These are phyloP conservation scores for Conus betulinus DNA, from an alignment of 1,140 invertebrate species.

Conservation along the genomic window DNA sequence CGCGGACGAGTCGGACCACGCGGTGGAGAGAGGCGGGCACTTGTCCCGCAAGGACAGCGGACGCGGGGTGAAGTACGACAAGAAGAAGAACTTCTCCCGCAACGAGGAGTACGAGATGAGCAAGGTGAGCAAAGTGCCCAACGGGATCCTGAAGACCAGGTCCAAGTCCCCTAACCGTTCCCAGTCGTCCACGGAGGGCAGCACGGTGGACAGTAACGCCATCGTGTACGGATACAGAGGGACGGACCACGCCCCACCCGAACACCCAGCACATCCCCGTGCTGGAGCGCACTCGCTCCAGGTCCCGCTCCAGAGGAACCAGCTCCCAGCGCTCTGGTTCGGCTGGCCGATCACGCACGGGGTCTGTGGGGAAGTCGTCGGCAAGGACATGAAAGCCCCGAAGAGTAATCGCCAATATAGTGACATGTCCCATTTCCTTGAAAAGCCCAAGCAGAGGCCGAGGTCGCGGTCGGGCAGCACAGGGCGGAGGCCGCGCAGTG, in stretches of 20 bases:
- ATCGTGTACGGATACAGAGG: slow-evolving; percentile 30
- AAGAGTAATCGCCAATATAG: slow-evolving; percentile 4
- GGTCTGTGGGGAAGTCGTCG: slow-evolving; percentile 7
- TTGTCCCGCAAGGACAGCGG: slow-evolving; percentile 25
- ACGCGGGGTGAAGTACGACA: slow-evolving; percentile 7
- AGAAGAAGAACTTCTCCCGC: slow-evolving; percentile 15
- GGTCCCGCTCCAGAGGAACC: slow-evolving; percentile 11
- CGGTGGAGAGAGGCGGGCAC: slow-evolving; percentile 17
- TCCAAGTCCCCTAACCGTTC: slow-evolving; percentile 34
- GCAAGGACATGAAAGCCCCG: background rate
- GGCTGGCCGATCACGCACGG: background rate
- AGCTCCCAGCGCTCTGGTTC: slow-evolving; percentile 18
- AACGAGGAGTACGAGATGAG: slow-evolving; percentile 37
- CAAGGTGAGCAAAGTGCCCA: slow-evolving; percentile 24
- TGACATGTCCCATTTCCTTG: slow-evolving; percentile 29
- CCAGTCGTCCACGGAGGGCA: slow-evolving; percentile 34
- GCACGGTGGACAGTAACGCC: slow-evolving; percentile 26
- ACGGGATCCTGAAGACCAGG: slow-evolving; percentile 31
- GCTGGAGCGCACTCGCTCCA: slow-evolving; percentile 21
- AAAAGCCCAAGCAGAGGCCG: slow-evolving; percentile 21
- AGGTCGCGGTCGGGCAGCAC: slow-evolving; percentile 20
- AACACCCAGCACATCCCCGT: slow-evolving; percentile 30
- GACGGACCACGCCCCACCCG: background rate
- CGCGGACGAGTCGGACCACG: slow-evolving; percentile 1
- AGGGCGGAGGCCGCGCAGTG: background rate